Evolutionary conservation across 2,888 invertebrate genomes (phyloP), one percentile per base, ranked within the genome.

Genomic region (Acholoe squamosa): DNA sequence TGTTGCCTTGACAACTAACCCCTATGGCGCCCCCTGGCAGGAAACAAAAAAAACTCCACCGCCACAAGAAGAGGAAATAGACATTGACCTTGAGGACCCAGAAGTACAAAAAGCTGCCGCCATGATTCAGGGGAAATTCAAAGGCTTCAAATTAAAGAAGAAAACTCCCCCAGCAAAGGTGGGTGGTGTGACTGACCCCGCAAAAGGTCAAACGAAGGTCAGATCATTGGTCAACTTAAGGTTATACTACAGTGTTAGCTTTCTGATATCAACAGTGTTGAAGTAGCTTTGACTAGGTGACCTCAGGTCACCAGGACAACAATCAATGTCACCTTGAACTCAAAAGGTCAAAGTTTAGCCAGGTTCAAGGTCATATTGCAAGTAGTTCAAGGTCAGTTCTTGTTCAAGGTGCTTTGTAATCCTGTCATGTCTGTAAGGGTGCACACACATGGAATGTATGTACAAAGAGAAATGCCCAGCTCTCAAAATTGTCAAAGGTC

Each of bases 31-130:
- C 86, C 86, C 52, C 86, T 86, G 86, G 52, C 86, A 86, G 86
- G 67, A 90, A n/a, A 28, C 61, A 90, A 34, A 28, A 12, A 61
- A 80, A 31, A 77, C 77, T 10, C 43, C 43, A 43, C 43, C 43
- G 43, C 43, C 43, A 43, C 43, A 90, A 54, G 93, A 93, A 90
- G 94, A 94, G 86, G 93, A 93, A 91, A 92, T 94, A 34, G 95
- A 95, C 92, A 94, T 95, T 92, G 95, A 95, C 91, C 93, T 95
- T 43, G 93, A 92, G 89, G 95, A 95, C 89, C 95, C 95, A 10
- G 95, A 95, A 67, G 94, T 95, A 22, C 93, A 93, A 89, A 93
- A 94, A 91, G 95, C 95, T 25, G 95, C 95, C 19, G 89, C 93
- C 14, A 95, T 94, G 92, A 95, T 95, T 91, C 95, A 95, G 67